Percentiles rank a stretch among this genome's conserved stretches.
These are phyloP conservation scores for Ameiurus melas DNA, from an alignment of 2,113 vertebrate species.

Conservation along the genomic window DNA sequence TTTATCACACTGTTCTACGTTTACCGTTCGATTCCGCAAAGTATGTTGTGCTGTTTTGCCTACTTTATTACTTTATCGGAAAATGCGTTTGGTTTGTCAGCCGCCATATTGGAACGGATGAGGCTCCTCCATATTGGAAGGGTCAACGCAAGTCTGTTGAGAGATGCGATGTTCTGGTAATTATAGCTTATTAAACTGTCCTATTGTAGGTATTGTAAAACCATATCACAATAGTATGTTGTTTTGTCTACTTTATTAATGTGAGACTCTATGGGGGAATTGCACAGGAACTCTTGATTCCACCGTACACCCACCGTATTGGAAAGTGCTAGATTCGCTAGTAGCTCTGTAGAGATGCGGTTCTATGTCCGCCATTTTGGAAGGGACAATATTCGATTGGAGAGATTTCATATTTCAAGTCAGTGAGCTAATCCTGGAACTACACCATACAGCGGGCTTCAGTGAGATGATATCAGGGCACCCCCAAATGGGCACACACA, in stretches of 20 bases:
- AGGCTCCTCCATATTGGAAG: not conserved
- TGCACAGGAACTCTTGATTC: no score
- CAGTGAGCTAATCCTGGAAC: not conserved
- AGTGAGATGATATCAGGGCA: not conserved
- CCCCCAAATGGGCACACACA: no score
- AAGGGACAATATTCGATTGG: not conserved
- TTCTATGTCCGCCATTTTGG: not conserved
- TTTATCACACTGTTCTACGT: not conserved
- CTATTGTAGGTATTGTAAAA: no score
- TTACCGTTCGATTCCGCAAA: not conserved
- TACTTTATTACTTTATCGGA: not conserved
- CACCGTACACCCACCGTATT: no score
- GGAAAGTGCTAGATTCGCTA: not conserved
- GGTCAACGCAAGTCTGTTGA: not conserved
- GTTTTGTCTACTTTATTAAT: no score
- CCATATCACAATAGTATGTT: no score
- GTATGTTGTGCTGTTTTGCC: no score
- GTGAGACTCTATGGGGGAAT: no score
- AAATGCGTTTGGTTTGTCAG: not conserved
- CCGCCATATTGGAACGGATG: not conserved
- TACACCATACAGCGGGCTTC: not conserved
- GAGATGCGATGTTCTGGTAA: no score
- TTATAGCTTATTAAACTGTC: not conserved
- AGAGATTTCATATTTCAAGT: no score
- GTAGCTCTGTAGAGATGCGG: not conserved